These are phyloP conservation scores for Lasioglossum lativentre DNA, from an alignment of 2,888 invertebrate genomes.

Conservation along the genomic window DNA sequence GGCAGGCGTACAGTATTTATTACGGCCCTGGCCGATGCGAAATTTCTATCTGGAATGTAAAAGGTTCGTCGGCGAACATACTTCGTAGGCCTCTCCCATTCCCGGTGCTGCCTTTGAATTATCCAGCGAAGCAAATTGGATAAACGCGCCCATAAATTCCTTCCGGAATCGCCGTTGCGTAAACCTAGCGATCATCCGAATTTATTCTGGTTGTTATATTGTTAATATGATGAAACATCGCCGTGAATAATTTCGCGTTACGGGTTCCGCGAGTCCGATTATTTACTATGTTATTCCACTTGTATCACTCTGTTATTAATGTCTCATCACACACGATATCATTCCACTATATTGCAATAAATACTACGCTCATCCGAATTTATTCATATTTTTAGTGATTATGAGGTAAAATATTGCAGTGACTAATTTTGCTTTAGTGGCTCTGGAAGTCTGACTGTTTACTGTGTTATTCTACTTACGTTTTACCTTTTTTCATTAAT, in stretches of 20 bases:
- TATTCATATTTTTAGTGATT: neutral
- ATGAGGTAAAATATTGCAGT: too few species aligned
- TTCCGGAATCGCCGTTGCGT: neutral
- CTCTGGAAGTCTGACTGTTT: neutral
- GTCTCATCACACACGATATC: neutral
- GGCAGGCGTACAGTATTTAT: slow-evolving; percentile 1
- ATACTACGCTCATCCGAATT: neutral
- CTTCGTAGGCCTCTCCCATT: neutral
- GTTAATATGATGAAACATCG: neutral
- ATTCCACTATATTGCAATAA: neutral
- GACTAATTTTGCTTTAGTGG: too few species aligned
- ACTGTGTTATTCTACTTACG: neutral
- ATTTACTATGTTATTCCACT: neutral
- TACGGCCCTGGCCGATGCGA: neutral
- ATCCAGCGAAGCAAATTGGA: neutral
- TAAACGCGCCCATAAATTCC: neutral
- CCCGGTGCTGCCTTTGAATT: neutral
- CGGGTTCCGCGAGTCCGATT: neutral
- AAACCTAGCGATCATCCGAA: neutral
- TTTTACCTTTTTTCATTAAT: too few species aligned
- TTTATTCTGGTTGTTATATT: neutral
- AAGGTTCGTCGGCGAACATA: neutral
- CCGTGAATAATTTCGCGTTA: neutral
- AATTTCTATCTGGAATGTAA: neutral
- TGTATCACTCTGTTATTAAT: neutral